Conservation (phyloP, 2,888 invertebrate species). For the Lasius fuliginosus region DNA sequence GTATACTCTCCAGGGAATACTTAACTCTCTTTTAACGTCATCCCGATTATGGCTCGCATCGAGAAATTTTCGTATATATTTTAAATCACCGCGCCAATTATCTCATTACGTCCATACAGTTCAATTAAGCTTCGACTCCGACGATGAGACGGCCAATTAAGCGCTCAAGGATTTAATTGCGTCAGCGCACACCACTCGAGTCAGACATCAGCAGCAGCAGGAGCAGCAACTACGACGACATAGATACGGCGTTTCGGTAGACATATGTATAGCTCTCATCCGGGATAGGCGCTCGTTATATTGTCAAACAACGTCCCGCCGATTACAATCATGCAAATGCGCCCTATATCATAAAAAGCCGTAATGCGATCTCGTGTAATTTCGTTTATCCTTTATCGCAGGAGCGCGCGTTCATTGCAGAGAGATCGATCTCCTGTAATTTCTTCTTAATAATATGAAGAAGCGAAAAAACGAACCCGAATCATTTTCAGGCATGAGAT, state of each 20-base stretch:
- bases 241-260: not conserved
- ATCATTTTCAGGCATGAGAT: not conserved
- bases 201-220: slow-evolving; percentile 38
- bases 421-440: not conserved
- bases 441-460: too few relatives aligned
- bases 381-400: not conserved
- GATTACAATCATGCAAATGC: not conserved
- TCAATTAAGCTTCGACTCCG: slow-evolving; percentile 78
- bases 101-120: slow-evolving; percentile 79
- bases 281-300: slow-evolving; percentile 3
- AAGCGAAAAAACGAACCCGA: not conserved
- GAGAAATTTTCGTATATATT: slow-evolving; percentile 65
- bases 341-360: not conserved
- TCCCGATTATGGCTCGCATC: slow-evolving; percentile 21
- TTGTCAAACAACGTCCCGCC: slow-evolving; percentile 1
- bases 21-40: not conserved
- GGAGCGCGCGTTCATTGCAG: not conserved
- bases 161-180: slow-evolving; percentile 79
- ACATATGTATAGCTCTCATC: not conserved
- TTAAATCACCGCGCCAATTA: slow-evolving; percentile 78
- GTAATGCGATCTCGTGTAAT: not conserved
- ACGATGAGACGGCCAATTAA: slow-evolving; percentile 76
- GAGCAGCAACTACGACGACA: not conserved
- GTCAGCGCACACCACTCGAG: slow-evolving; percentile 64
- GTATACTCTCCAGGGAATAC: not conserved